Conservation (phyloP, 1,140 invertebrate genomes). For the Drosophila suzukii region DNA sequence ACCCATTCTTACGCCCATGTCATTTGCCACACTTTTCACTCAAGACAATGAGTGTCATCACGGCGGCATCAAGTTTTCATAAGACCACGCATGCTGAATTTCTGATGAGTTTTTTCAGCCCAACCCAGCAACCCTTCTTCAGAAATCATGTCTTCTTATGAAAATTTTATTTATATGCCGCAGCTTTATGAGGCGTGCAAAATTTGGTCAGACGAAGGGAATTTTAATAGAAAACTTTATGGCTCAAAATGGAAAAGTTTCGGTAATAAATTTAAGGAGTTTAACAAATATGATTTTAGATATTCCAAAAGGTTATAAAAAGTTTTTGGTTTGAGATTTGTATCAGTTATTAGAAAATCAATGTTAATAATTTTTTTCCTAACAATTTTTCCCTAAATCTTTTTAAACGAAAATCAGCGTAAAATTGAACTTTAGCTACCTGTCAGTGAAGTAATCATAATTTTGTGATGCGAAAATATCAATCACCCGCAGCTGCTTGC, state of each 20-base stretch:
- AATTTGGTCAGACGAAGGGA: constrained; percentile 25
- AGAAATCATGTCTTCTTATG: constrained; percentile 11
- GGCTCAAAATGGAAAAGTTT: constrained; percentile 25
- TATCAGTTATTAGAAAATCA: too few relatives aligned
- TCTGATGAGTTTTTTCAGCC: constrained; percentile 60
- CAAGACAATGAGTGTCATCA: constrained; percentile 83
- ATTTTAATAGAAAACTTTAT: constrained; percentile 69
- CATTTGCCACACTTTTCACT: constrained; percentile 63
- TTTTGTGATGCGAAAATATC: constrained; percentile 55
- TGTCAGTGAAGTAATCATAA: constrained; percentile 7
- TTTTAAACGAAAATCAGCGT: not conserved
- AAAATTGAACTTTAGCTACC: not conserved
- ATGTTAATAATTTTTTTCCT: not conserved
- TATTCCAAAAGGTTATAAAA: constrained; percentile 26
- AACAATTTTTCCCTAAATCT: not conserved
- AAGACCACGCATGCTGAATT: constrained; percentile 76
- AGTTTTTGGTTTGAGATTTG: constrained; percentile 11
- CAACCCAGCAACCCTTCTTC: constrained; percentile 35
- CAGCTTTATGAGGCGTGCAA: constrained; percentile 63
- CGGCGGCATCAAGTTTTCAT: constrained; percentile 74
- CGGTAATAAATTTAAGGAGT: constrained; percentile 28
- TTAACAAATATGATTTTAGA: constrained; percentile 15
- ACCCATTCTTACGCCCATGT: constrained; percentile 27
- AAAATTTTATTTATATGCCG: constrained; percentile 35
- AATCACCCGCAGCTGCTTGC: constrained; percentile 60